phyloP scores from a whole-genome alignment of 2,797 vertebrate species.

The Dicrostonyx torquatus region DNA sequence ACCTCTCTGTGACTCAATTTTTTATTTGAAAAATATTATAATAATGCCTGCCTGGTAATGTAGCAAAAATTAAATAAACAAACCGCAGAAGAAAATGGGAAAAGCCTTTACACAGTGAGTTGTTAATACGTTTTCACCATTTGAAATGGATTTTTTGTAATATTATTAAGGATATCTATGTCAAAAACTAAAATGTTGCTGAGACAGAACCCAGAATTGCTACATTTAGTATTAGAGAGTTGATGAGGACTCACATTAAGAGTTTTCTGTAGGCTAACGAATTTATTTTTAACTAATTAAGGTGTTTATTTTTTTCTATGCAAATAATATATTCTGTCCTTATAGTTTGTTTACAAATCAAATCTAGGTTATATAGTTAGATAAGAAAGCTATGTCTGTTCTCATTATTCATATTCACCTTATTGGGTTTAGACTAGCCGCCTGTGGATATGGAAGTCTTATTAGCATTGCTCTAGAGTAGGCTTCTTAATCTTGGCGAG shows the following conservation, averaged over 20 bases:
- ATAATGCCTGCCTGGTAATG: not conserved
- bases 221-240: not conserved
- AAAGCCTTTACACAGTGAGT: not conserved
- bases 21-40: constrained; percentile 14
- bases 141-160: not conserved
- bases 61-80: constrained; percentile 28
- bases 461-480: not conserved
- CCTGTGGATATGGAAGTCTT: not conserved
- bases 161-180: not conserved
- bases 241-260: not conserved
- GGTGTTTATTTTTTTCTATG: not conserved
- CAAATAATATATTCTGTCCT: not conserved
- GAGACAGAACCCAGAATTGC: not conserved
- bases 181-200: not conserved
- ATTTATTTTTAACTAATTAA: constrained; percentile 43
- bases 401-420: not conserved
- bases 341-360: constrained; percentile 40
- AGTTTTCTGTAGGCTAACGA: not conserved
- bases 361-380: constrained; percentile 1
- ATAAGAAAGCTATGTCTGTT: not conserved
- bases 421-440: constrained; percentile 30
- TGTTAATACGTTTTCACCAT: not conserved
- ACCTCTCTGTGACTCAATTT: not conserved
- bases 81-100: not conserved
- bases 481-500: not conserved